A percentile compares a stretch with the other conserved stretches of the same genome.
These are phyloP conservation scores for Megaceryle alcyon DNA, from an alignment of 2,797 vertebrate genomes.

Conservation along the genomic window DNA sequence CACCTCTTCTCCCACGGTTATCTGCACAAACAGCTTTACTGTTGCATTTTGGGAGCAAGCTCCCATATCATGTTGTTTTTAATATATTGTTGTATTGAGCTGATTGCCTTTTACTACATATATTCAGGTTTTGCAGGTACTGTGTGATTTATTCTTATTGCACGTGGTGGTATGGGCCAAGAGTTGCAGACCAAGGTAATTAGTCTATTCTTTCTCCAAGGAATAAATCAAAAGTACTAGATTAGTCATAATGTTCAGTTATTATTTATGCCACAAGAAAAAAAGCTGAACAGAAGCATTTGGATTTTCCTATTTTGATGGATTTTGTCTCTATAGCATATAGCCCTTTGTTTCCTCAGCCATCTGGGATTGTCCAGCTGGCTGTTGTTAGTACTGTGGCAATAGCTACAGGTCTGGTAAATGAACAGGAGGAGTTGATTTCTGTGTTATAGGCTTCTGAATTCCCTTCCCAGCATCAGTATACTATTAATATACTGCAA, in stretches of 20 bases:
- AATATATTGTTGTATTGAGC: not conserved
- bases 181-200: not conserved
- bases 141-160: not conserved
- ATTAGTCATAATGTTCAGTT: not conserved
- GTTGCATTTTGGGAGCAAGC: not conserved
- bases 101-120: not conserved
- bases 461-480: not conserved
- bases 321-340: not conserved
- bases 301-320: not conserved
- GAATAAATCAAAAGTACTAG: not conserved
- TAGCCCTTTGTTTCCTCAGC: not conserved
- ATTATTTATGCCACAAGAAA: not conserved
- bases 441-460: not conserved
- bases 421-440: not conserved
- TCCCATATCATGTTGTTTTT: not conserved
- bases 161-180: rapidly evolving
- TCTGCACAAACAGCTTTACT: not conserved
- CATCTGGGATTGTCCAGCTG: not conserved
- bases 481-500: not conserved
- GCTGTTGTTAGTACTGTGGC: rapidly evolving
- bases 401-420: not conserved
- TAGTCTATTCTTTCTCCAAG: not conserved
- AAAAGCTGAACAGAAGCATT: not conserved
- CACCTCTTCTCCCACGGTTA: not conserved
- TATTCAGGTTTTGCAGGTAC: not conserved